These are phyloP conservation scores for Lacanobia oleracea DNA, from an alignment of 2,888 invertebrate species.

Conservation along the genomic window DNA sequence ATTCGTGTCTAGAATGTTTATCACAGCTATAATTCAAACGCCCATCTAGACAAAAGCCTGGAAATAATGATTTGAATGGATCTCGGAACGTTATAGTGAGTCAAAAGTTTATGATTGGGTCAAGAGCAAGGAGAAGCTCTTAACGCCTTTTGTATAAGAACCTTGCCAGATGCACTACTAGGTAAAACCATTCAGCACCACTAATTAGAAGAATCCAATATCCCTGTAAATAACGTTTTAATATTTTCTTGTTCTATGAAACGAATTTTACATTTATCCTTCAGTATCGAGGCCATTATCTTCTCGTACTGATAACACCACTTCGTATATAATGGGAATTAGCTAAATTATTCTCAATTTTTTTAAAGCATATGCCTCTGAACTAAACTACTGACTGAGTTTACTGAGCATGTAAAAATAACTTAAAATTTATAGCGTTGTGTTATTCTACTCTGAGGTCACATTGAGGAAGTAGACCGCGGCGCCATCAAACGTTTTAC, in stretches of 20 bases:
- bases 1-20: not conserved
- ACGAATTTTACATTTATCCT: too few relatives aligned
- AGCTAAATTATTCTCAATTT: too few relatives aligned
- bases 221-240: too few relatives aligned
- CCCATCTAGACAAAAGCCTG: not conserved
- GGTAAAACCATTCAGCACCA: not conserved
- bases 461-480: conserved; percentile 20
- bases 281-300: conserved; percentile 7
- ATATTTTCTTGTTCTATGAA: too few relatives aligned
- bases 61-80: not conserved
- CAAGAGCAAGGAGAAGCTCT: not conserved
- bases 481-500: conserved; percentile 31
- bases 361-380: too few relatives aligned
- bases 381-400: too few relatives aligned
- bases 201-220: too few relatives aligned
- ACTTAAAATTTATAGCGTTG: conserved; percentile 1
- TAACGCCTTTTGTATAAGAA: not conserved
- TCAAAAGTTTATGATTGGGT: not conserved
- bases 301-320: not conserved
- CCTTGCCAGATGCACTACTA: not conserved
- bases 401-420: conserved; percentile 21
- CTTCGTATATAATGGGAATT: not conserved
- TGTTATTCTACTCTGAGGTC: conserved; percentile 11
- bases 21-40: not conserved
- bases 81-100: not conserved